Evolutionary conservation across 2,113 vertebrate species (phyloP).

Genomic region (Diphyllodes magnificus): DNA sequence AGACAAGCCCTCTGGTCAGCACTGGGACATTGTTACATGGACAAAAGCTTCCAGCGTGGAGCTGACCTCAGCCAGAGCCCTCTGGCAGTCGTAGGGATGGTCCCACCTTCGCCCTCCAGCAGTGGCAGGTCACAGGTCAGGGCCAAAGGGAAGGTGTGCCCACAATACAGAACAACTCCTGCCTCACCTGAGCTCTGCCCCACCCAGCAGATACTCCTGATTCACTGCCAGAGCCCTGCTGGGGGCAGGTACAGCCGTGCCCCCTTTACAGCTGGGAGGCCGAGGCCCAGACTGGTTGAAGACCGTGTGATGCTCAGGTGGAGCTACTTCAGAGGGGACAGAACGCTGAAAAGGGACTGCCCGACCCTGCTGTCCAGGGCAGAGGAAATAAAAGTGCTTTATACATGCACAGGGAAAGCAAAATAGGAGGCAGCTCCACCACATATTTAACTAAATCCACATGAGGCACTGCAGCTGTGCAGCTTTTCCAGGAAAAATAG

Average conservation of each 20-base stretch:
- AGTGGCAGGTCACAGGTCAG: not conserved
- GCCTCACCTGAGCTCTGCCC: not conserved
- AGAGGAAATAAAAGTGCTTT: not conserved
- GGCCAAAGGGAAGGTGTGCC: not conserved
- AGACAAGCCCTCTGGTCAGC: not conserved
- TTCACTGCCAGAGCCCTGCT: not conserved
- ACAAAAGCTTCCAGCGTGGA: not conserved
- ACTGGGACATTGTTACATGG: not conserved
- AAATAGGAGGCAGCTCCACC: not conserved
- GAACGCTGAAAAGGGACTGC: not conserved
- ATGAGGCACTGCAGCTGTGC: not conserved
- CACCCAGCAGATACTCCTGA: not conserved
- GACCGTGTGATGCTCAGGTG: not conserved
- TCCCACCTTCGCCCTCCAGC: not conserved
- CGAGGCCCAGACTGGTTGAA: not conserved
- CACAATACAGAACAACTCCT: not conserved
- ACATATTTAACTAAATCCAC: not conserved
- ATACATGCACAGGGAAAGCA: not conserved
- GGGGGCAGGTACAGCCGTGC: not conserved
- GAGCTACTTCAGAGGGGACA: not conserved
- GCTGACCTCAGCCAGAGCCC: not conserved
- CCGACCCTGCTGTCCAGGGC: rapidly evolving
- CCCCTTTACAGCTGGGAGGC: not conserved
- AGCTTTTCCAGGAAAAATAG: not conserved
- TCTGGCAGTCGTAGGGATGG: rapidly evolving